Evolutionary conservation across 2,888 invertebrate genomes (phyloP), one percentile per base, ranked within the genome.

Genomic region (Drosophila paramelanica): DNA sequence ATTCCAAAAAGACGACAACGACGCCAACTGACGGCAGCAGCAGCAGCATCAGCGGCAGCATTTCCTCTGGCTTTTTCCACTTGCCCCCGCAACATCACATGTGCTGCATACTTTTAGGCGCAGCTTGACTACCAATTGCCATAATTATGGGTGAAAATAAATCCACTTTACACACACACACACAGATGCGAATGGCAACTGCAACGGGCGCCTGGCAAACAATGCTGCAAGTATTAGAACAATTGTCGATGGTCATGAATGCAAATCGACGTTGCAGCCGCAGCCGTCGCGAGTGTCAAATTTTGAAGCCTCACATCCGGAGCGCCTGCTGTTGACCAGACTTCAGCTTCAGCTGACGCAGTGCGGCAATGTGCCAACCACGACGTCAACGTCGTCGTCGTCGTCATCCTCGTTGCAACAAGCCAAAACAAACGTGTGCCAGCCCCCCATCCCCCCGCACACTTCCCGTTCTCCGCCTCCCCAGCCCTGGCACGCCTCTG

Each of bases 1-100:
- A 85, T 85, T 85, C 83, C 84, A 87, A 87, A 82, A 87, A 79
- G 81, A 81, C 84, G 77, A 78, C 79, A 78, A 67, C 79, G 73
- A 67, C 82, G 71, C 49, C 68, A 70, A 73, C 81, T 75, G 78
- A 57, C 81, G 81, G 70, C 71, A 60, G 77, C 79, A 51, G 49
- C 58, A 58, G 65, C 39, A 67, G 76, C 60, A 56, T 66, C 69
- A 46, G 20, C 58, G 60, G 55, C 39, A 60, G 75, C 64, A 72
- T 75, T 65, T 65, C 72, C 79, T 72, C 61, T 52, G 36, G 23
- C 50, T 50, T 55, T 52, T 33, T 36, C 20, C 55, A 64, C 39
- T 47, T 55, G 14, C 5, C 27, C 14, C 41, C 17, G 38, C 36
- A 33, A 33, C 38, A 45, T 14, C 55, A 62, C 49, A 67, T 76